Base-by-base conservation (phyloP, 2,113 vertebrate genomes). In the Lathamus discolor region DNA sequence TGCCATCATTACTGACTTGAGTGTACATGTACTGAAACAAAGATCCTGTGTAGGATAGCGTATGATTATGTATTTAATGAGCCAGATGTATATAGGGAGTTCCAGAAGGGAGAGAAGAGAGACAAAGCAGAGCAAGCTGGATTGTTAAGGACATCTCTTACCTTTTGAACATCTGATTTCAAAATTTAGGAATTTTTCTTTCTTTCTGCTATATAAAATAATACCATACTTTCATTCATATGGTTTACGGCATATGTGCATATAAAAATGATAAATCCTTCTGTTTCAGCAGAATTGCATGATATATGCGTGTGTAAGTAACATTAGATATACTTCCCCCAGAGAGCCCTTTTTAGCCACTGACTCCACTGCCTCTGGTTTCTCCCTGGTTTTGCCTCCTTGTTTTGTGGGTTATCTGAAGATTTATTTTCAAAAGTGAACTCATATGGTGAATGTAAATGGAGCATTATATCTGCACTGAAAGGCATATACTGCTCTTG, bases 371-470 rank as follows among this genome's bases (percentile, higher is more conserved):
- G 73, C 80, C 68, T 91, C 86, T 96, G 77, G 8, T 80, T 95
- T 88, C 86, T 82, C 43, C 62, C 66, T 84, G 62, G 11, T 82
- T 84, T 91, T 91, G 77, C 77, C 39, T 91, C 89, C 69, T 70
- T 84, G 48, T 89, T 79, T 90, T 91, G 80, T 84, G 86, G 39
- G 43, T 89, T 95, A 91, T 92, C 55, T 89, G 70, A 95, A 95
- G 92, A 96, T 95, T 96, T 95, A 95, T 95, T 96, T 97, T 82
- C 73, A 61, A 69, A 91, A 92, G 81, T 84, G 86, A 95, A 48
- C 61, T 95, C 94, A 93, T 95, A 84, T 73, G 89, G 83, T 82
- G 83, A 88, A 82, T 57, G 86, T 48, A 96, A 97, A 93, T 93
- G 91, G 83, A 95, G 69, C 96, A 79, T 95, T 96, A 68, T 73